These are phyloP conservation scores for Himalopsyche phryganea DNA, from an alignment of 1,140 invertebrate genomes.

Conservation along the genomic window DNA sequence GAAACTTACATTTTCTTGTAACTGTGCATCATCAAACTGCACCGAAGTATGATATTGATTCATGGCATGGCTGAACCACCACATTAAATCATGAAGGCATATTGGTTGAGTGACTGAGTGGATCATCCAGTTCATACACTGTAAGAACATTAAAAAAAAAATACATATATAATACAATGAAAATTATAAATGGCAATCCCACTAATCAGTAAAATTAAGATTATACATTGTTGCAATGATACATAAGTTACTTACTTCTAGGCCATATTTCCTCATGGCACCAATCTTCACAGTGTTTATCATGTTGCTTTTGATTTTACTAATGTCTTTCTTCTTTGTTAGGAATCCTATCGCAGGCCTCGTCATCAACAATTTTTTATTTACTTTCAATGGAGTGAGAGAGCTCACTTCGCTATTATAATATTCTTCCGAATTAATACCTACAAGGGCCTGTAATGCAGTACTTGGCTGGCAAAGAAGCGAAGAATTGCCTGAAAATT, in stretches of 20 bases:
- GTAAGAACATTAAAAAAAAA: conserved; percentile 29
- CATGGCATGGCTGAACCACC: conserved; percentile 73
- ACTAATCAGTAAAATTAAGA: too few species aligned
- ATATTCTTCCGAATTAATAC: conserved; percentile 34
- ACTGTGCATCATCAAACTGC: conserved; percentile 1
- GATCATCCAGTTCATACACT: conserved; percentile 94
- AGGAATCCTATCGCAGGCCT: conserved; percentile 46
- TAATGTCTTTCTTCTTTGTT: conserved; percentile 40
- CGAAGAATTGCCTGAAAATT: conserved; percentile 54
- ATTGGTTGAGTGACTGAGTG: conserved; percentile 86
- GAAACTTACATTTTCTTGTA: conserved; percentile 1
- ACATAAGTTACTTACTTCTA: conserved; percentile 40
- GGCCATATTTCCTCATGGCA: conserved; percentile 46
- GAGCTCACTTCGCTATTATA: conserved; percentile 39
- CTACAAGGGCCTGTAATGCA: conserved; percentile 67
- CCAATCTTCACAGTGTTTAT: conserved; percentile 45
- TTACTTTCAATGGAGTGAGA: conserved; percentile 39
- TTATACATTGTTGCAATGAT: too few species aligned
- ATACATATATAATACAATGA: too few species aligned
- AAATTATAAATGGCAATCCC: too few species aligned
- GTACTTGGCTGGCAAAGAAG: conserved; percentile 80
- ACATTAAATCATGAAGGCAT: conserved; percentile 88
- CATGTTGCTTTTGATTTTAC: conserved; percentile 41
- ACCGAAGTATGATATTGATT: conserved; percentile 37
- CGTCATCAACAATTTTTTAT: conserved; percentile 37